Evolutionary conservation across 2,113 vertebrate genomes (phyloP), one percentile per base, ranked within the genome.

Genomic region (Limanda limanda): DNA sequence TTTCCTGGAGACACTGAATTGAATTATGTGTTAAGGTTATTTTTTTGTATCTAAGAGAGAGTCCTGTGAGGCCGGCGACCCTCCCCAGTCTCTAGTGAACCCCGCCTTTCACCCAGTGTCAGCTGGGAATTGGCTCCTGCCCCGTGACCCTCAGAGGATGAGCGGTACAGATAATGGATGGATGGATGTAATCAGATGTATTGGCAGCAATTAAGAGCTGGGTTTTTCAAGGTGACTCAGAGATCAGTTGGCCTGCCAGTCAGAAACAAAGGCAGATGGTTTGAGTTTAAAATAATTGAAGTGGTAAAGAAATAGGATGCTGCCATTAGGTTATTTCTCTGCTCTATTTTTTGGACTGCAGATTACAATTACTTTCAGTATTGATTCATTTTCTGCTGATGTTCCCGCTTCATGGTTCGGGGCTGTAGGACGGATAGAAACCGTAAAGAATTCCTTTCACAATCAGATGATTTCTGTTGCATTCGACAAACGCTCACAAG

Each of bases 381-480:
- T 54, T 54, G 52, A n/a, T n/a, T n/a, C n/a, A 54, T 21, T 54
- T 54, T 54, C 52, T 54, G 52, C 52, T 21, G n/a, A 54, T 54
- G 18, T 11, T 54, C n/a, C 21, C 40, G 40, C 40, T 12, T 42
- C 40, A 42, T 42, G 40, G 12, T 18, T 21, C 31, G 20, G 20
- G 51, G 20, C 9, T 54, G n/a, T 9, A 21, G 4, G 21, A 2
- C 52, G 1, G 12, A 54, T 8, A n/a, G n/a, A 21, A n/a, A 20
- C 12, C 11, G 37, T 31, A 7, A 31, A 12, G 11, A 9, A 42
- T 13, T 13, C 40, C 40, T 42, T 11, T 42, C 40, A 42, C 40
- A 42, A 42, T 42, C 10, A 13, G 11, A 11, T 2, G 40, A 42
- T 42, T 42, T 42, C 40, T 42, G 40, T 42, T 42, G 10, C 11